Base-by-base conservation (phyloP, 2,113 vertebrate species). In the Neotoma lepida region DNA sequence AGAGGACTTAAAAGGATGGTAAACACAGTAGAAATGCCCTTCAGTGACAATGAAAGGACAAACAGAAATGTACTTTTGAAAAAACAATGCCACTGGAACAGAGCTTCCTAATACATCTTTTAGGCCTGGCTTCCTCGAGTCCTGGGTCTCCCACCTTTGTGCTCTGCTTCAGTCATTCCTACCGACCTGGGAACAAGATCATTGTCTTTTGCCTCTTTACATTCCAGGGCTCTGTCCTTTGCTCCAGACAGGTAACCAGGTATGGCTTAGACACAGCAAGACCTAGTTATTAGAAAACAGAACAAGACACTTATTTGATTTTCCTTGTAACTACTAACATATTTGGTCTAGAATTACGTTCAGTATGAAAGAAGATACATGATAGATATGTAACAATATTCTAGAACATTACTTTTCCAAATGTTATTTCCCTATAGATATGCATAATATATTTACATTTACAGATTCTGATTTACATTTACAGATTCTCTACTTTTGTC, bases 241-340 rank as follows among this genome's bases (percentile, higher is more conserved):
- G 24, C 35, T 70, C 80, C 51, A 30, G 71, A 96, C 86, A 92
- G 10, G 41, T 70, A 17, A 68, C 39, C 18, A 84, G 41, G 9
- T 63, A 39, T 56, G 74, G 92, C 20, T 95, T 82, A 87, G 51
- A 96, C 14, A 58, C 46, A 82, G 35, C 9, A 10, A 90, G 51
- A 4, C 49, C 88, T 84, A 20, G 49, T 86, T 54, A 76, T 70
- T 61, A 26, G 24, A 28, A 86, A 94, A 91, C 15, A 41, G 24
- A 71, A 56, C 20, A 68, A 30, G 24, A 61, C 2, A 78, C 26
- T 87, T 58, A 46, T 9, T 71, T 49, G 58, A 82, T 26, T 73
- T 9, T 77, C n/a, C 30, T n/a, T 9, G 7, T 30, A 78, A 39
- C 2, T 12, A 89, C 7, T 63, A 20, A 26, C 4, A 56, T 93